Evolutionary conservation across 2,113 vertebrate species (phyloP).

Genomic region (Reinhardtius hippoglossoides): DNA sequence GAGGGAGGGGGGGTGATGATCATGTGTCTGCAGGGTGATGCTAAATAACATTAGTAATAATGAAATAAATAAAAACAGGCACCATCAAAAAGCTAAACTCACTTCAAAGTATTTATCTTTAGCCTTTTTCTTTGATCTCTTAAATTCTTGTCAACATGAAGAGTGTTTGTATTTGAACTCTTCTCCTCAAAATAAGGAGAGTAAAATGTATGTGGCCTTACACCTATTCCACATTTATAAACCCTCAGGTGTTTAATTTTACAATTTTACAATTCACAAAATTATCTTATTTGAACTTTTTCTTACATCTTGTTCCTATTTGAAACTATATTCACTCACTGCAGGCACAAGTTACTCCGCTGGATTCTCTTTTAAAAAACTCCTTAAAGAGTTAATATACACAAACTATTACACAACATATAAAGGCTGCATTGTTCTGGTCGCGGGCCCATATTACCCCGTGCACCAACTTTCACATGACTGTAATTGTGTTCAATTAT

Average conservation of each 20-base stretch:
- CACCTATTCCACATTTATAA: not conserved
- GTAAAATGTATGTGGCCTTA: not conserved
- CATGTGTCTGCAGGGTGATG: not conserved
- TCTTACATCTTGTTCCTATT: not conserved
- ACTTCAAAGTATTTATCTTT: not conserved
- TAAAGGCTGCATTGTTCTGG: conserved; percentile 72
- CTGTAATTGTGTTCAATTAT: conserved; percentile 82
- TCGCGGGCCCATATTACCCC: conserved; percentile 44
- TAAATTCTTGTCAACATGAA: not conserved
- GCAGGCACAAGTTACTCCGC: conserved; percentile 10
- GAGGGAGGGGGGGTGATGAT: conserved; percentile 7
- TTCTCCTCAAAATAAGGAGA: not conserved
- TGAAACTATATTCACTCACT: conserved; percentile 3
- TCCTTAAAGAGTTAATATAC: conserved; percentile 71
- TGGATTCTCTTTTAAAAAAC: conserved; percentile 38
- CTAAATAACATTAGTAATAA: not conserved
- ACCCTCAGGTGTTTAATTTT: not conserved
- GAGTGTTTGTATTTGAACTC: too few relatives aligned
- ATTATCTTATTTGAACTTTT: too few relatives aligned
- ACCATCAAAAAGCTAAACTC: not conserved
- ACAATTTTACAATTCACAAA: not conserved
- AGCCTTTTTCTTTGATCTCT: not conserved
- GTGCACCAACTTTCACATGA: conserved; percentile 67
- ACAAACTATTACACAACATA: conserved; percentile 70
- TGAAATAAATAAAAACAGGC: not conserved